A percentile compares a stretch with the other conserved stretches of the same genome.
phyloP scores from a whole-genome alignment of 2,113 vertebrate species.

The Promerops cafer region DNA sequence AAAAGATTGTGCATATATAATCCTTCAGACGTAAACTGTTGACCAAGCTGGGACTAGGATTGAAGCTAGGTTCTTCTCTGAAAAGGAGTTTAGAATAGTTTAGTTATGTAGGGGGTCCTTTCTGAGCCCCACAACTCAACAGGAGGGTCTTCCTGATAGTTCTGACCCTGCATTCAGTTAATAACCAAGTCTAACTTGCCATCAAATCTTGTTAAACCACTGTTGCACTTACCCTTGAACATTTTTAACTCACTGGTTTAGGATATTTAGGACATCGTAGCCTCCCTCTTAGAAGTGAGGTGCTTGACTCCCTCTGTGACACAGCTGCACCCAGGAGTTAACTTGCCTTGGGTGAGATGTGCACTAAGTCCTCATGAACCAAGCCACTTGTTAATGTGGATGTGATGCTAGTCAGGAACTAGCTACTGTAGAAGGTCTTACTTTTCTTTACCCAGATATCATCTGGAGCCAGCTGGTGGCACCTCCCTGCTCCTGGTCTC shows the following conservation, averaged over 20 bases:
- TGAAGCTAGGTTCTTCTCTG: not conserved
- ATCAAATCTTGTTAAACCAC: not conserved
- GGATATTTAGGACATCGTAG: fast-evolving
- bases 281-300: not conserved
- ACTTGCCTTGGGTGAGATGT: not conserved
- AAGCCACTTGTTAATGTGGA: fast-evolving
- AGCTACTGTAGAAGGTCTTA: not conserved
- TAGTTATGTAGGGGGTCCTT: not conserved
- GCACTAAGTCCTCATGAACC: fast-evolving
- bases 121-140: not conserved
- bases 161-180: not conserved
- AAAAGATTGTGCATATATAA: not conserved
- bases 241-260: not conserved
- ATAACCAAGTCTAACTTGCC: not conserved
- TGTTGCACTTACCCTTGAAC: not conserved
- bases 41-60: not conserved
- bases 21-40: not conserved
- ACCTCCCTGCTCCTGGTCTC: not conserved
- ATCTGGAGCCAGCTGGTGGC: not conserved
- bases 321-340: not conserved
- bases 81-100: not conserved
- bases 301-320: too few relatives aligned
- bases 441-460: not conserved
- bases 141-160: not conserved
- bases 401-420: not conserved